Base-by-base conservation (phyloP, 1,140 invertebrate species). In the Drosophila elegans region DNA sequence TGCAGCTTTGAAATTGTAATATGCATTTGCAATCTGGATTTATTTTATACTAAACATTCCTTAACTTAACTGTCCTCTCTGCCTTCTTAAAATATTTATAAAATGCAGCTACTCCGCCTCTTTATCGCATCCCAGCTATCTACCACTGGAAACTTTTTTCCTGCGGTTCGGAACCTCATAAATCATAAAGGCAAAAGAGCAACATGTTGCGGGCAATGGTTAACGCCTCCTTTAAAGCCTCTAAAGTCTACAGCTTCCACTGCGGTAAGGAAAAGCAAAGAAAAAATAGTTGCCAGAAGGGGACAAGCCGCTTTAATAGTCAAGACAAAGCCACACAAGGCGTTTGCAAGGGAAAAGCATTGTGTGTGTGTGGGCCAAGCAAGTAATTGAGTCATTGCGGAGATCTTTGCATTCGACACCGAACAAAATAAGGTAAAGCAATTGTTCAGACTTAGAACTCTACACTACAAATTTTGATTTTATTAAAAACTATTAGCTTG, bases 121-220 rank as follows among this genome's bases (percentile, higher is more conserved):
- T 36, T 69, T 56, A 71, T 71, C 67, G 66, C 64, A 56, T 41
- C 64, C 34, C 66, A 38, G 62, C 9, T 45, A 69, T 69, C 67
- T 69, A 45, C 60, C 48, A 45, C 34, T 69, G 63, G 9, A 48
- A 69, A 68, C 48, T 57, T 57, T 49, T 42, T 52, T 29, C 16
- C 49, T 44, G 53, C 55, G 41, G 49, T 39, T 72, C 34, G 56
- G 42, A 32, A 74, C 74, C 59, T 60, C 78, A 80, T 80, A 77
- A 81, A 81, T 81, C 68, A 78, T 52, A 54, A 59, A 63, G 42
- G 59, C 67, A 71, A 78, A 64, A 74, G 79, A 68, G 52, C 69
- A 42, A 83, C 80, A 78, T 83, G 80, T 83, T 78, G 80, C 63
- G 56, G 75, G 55, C 66, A 62, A 16, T 71, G 66, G 74, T 78